These are phyloP conservation scores for Apodemia hepburni DNA, from an alignment of 2,888 invertebrate genomes.

Conservation along the genomic window DNA sequence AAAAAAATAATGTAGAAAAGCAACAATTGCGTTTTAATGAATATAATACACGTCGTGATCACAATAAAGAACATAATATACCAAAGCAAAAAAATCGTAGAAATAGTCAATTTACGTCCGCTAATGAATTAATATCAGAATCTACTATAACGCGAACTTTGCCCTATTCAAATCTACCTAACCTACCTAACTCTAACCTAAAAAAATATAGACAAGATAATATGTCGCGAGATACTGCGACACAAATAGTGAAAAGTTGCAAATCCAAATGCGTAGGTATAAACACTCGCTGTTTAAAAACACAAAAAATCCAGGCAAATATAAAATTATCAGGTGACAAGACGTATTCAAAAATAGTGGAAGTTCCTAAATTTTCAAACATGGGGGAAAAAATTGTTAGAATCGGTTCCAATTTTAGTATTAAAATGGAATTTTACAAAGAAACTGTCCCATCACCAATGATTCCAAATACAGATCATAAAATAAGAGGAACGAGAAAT, in stretches of 20 bases:
- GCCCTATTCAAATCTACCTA: slow-evolving; percentile 36
- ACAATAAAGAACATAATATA: not conserved
- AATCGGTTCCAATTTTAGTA: slow-evolving; percentile 32
- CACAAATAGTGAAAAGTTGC: slow-evolving; percentile 11
- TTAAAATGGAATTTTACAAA: slow-evolving; percentile 37
- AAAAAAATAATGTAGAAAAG: not conserved
- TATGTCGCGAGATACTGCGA: slow-evolving; percentile 19
- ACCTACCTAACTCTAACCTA: slow-evolving; percentile 40
- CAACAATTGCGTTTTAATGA: not conserved
- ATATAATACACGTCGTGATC: not conserved
- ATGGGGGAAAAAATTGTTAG: slow-evolving; percentile 30
- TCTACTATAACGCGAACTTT: slow-evolving; percentile 28
- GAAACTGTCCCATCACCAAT: slow-evolving; percentile 23
- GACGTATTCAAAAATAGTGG: slow-evolving; percentile 18
- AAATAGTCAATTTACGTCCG: slow-evolving; percentile 15
- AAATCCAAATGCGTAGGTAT: slow-evolving; percentile 22
- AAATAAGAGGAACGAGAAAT: slow-evolving; percentile 17
- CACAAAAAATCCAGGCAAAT: not conserved
- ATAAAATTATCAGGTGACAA: not conserved
- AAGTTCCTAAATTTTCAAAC: slow-evolving; percentile 24
- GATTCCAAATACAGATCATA: not conserved
- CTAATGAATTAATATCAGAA: slow-evolving; percentile 23
- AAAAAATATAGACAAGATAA: slow-evolving; percentile 29
- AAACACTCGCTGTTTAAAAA: slow-evolving; percentile 3
- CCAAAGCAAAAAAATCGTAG: slow-evolving; percentile 19